phyloP scores from a whole-genome alignment of 2,888 invertebrate species.

The Ophraella communa region DNA sequence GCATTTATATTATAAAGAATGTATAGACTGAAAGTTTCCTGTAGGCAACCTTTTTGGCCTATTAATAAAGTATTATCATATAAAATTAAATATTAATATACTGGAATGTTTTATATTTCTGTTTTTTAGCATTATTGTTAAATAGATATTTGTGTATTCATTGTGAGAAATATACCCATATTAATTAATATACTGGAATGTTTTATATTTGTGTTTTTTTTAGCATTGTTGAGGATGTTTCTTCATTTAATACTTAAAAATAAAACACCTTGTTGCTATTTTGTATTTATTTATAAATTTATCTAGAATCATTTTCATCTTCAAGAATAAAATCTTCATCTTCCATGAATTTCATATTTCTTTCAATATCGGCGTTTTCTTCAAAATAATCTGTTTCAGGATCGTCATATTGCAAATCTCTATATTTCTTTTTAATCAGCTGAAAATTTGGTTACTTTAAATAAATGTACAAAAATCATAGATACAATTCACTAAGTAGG shows the following conservation, averaged over 20 bases:
- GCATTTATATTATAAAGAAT: neutral
- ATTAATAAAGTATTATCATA: conserved; percentile 1
- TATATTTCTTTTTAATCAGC: conserved; percentile 46
- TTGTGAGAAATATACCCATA: neutral
- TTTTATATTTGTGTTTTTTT: neutral
- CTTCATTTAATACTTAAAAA: no score
- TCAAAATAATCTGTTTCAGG: conserved; percentile 47
- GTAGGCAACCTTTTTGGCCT: conserved; percentile 3
- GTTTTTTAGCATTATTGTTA: no score
- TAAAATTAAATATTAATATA: neutral
- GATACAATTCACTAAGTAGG: no score
- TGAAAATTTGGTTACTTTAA: conserved; percentile 35
- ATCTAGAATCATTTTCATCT: neutral
- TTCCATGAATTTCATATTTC: neutral
- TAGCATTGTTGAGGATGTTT: no score
- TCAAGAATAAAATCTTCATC: neutral
- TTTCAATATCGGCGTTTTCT: conserved; percentile 36
- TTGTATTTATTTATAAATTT: neutral
- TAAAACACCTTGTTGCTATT: neutral
- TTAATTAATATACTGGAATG: neutral
- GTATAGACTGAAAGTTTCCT: conserved; percentile 1
- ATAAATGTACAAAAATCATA: no score
- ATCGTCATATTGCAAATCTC: conserved; percentile 44
- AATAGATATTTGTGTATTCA: no score
- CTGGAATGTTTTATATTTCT: neutral